Evolutionary conservation across 1,140 invertebrate genomes (phyloP).

Genomic region (Zaprionus inermis): DNA sequence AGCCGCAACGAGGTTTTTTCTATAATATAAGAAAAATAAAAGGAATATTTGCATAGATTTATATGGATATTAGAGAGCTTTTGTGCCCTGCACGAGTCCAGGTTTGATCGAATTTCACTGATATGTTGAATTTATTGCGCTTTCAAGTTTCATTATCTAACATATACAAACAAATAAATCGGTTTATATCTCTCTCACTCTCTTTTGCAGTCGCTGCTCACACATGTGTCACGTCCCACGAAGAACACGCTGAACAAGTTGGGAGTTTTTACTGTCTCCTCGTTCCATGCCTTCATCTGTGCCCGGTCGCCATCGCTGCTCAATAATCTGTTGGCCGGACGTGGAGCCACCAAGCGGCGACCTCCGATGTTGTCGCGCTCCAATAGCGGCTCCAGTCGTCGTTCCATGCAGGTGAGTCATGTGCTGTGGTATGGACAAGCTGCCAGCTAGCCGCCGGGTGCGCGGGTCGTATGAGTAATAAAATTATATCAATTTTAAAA

Average conservation of each 20-base stretch:
- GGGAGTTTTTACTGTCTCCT: conserved; percentile 98
- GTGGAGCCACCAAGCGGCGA: conserved; percentile 94
- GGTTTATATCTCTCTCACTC: conserved; percentile 11
- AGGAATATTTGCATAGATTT: background rate
- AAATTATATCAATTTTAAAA: conserved; percentile 76
- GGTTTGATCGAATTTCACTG: background rate
- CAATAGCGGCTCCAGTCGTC: conserved; percentile 92
- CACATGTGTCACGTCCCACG: conserved; percentile 96
- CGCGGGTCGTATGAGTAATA: conserved; percentile 70
- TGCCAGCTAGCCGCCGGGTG: conserved; percentile 8
- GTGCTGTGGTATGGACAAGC: conserved; percentile 29
- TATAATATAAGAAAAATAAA: background rate
- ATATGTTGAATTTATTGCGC: conserved; percentile 6
- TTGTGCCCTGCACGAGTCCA: background rate
- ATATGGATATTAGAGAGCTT: background rate
- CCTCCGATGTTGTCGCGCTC: conserved; percentile 94
- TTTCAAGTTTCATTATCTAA: conserved; percentile 9
- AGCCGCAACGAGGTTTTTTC: background rate
- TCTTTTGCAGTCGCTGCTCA: conserved; percentile 93
- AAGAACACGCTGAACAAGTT: conserved; percentile 97
- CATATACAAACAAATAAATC: conserved; percentile 1
- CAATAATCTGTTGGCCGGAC: conserved; percentile 95
- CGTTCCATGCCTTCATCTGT: conserved; percentile 98
- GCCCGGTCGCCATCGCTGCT: conserved; percentile 96
- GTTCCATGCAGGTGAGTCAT: conserved; percentile 89